A percentile compares a stretch with the other conserved stretches of the same genome.
phyloP scores from a whole-genome alignment of 1,140 invertebrate genomes.

The Campoletis sonorensis region DNA sequence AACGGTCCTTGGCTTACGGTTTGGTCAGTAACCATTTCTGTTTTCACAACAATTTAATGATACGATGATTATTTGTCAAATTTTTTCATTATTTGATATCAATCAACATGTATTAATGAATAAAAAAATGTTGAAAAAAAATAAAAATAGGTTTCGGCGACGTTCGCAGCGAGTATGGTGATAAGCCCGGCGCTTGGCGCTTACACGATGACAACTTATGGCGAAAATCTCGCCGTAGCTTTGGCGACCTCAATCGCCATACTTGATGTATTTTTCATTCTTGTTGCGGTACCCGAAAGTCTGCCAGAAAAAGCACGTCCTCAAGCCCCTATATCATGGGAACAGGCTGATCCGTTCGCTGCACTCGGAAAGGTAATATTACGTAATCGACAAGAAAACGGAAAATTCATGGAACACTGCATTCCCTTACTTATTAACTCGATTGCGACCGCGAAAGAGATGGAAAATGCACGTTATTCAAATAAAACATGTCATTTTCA shows the following conservation, averaged over 20 bases:
- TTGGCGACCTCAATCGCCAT: constrained; percentile 96
- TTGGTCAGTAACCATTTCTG: constrained; percentile 80
- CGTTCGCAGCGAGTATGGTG: constrained; percentile 98
- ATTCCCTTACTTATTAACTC: no score
- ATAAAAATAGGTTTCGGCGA: constrained; percentile 88
- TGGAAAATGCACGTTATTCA: no score
- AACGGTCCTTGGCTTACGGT: constrained; percentile 97
- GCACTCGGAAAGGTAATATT: constrained; percentile 78
- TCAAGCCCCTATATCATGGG: constrained; percentile 92
- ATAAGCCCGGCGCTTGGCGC: constrained; percentile 98
- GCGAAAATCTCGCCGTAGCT: constrained; percentile 96
- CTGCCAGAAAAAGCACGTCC: constrained; percentile 94
- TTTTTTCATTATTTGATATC: constrained; percentile 30
- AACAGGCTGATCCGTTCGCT: constrained; percentile 98
- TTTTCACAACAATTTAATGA: constrained; percentile 19
- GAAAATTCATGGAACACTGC: not conserved
- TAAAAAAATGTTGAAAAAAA: constrained; percentile 23
- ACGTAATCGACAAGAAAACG: constrained; percentile 19
- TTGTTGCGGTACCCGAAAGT: constrained; percentile 98
- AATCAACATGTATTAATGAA: constrained; percentile 25
- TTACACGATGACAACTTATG: constrained; percentile 93
- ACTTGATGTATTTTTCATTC: constrained; percentile 98
- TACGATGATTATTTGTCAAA: constrained; percentile 7
- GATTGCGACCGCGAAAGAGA: no score
- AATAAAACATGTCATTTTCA: no score